A percentile compares a stretch with the other conserved stretches of the same genome.
Conservation (phyloP, 2,797 vertebrate species). For the Apodemus agrarius region DNA sequence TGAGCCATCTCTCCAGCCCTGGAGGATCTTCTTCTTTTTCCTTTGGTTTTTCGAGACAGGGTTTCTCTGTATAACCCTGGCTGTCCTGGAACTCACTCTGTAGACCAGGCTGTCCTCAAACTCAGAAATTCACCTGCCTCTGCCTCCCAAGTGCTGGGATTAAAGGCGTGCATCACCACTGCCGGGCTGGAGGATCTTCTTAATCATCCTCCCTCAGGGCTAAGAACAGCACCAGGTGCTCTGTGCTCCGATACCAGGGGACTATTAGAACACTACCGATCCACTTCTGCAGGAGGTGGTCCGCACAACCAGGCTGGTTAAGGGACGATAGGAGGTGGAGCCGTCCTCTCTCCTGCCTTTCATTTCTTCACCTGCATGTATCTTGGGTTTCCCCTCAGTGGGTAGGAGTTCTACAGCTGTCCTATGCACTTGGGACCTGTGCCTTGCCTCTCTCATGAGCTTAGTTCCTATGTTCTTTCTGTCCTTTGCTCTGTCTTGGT, state of each 20-base stretch:
- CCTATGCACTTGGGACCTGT: background rate
- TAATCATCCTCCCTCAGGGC: background rate
- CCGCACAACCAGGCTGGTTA: background rate
- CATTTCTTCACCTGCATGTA: background rate
- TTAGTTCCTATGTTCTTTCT: background rate
- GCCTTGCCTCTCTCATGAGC: background rate
- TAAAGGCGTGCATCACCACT: too few species aligned
- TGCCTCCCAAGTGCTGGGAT: too few species aligned
- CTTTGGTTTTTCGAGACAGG: too few species aligned
- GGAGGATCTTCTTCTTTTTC: too few species aligned
- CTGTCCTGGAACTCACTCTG: too few species aligned
- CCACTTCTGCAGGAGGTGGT: background rate
- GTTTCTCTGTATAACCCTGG: too few species aligned
- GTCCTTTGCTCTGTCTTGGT: background rate
- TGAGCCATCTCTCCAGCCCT: too few species aligned
- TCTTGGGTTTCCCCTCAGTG: background rate
- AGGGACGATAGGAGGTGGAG: background rate
- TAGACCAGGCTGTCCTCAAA: too few species aligned
- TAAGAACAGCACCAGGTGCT: background rate
- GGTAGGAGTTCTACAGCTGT: background rate
- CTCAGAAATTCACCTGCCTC: too few species aligned
- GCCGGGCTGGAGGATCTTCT: background rate
- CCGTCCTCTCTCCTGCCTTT: background rate
- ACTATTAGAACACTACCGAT: background rate
- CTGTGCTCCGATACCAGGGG: background rate